A percentile compares a stretch with the other conserved stretches of the same genome.
These are phyloP conservation scores for Frankliniella intonsa DNA, from an alignment of 2,888 invertebrate genomes.

Conservation along the genomic window DNA sequence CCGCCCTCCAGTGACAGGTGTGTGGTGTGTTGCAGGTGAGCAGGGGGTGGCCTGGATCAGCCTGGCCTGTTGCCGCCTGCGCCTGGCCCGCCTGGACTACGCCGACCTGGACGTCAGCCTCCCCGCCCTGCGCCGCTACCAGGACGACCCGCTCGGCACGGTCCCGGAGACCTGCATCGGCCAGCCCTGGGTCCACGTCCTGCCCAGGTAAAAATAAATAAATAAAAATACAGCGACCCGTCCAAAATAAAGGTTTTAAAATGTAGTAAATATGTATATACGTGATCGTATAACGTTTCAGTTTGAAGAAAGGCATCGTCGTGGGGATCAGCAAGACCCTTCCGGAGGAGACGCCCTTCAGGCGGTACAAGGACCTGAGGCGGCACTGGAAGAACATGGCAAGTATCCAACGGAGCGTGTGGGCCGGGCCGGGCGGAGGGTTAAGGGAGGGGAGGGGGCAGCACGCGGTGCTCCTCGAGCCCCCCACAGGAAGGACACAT, in stretches of 20 bases:
- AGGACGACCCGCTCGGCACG: background rate
- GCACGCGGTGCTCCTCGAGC: too few species aligned
- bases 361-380: conserved; percentile 50
- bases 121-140: background rate
- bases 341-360: conserved; percentile 40
- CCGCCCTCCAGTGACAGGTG: background rate
- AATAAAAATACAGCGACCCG: too few species aligned
- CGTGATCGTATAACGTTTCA: too few species aligned
- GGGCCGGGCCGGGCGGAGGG: too few species aligned
- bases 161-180: conserved; percentile 29
- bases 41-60: background rate
- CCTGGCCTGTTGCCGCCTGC: background rate
- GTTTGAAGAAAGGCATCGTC: conserved; percentile 38
- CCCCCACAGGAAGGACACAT: too few species aligned
- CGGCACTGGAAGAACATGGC: conserved; percentile 56
- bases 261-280: too few species aligned
- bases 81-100: conserved; percentile 28
- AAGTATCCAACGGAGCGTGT: conserved; percentile 38
- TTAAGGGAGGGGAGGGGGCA: too few species aligned
- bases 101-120: conserved; percentile 33
- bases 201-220: conserved; percentile 40
- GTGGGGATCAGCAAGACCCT: conserved; percentile 36
- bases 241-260: background rate
- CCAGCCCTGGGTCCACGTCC: conserved; percentile 36
- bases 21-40: conserved; percentile 2